Conservation (phyloP, 2,113 vertebrate genomes). For the Sylvilagus bachmani region DNA sequence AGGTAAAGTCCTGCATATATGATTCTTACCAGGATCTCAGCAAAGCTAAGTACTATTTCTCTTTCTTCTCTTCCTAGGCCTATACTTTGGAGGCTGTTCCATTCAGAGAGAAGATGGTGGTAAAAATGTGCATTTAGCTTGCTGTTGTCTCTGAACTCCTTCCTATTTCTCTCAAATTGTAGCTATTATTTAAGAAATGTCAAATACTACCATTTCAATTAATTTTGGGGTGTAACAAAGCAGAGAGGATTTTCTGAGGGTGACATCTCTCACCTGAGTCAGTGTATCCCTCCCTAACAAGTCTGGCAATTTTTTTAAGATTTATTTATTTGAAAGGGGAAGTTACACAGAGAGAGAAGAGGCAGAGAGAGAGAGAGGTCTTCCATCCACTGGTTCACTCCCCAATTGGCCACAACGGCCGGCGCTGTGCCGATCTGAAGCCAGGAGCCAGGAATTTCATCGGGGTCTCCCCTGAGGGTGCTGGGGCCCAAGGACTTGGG, state of each 20-base stretch:
- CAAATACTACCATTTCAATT: background rate
- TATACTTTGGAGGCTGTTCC: background rate
- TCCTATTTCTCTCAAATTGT: constrained; percentile 12
- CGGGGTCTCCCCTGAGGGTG: too few species aligned
- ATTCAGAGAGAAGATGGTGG: background rate
- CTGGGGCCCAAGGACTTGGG: too few species aligned
- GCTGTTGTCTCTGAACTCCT: background rate
- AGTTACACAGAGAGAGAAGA: too few species aligned
- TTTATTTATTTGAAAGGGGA: background rate
- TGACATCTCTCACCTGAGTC: background rate
- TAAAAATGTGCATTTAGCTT: background rate
- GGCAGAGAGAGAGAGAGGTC: too few species aligned
- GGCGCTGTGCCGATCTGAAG: too few species aligned
- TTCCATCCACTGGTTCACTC: too few species aligned
- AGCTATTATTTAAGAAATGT: background rate
- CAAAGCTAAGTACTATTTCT: background rate
- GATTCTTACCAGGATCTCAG: background rate
- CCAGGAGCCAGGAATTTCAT: too few species aligned
- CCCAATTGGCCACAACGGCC: too few species aligned
- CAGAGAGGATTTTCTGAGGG: background rate
- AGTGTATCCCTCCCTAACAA: too few species aligned
- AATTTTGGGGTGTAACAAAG: background rate
- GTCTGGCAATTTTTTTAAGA: background rate
- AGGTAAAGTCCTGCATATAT: background rate
- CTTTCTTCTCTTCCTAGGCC: background rate